Conservation (phyloP, 2,888 invertebrate species). For the Beris chalybata region DNA sequence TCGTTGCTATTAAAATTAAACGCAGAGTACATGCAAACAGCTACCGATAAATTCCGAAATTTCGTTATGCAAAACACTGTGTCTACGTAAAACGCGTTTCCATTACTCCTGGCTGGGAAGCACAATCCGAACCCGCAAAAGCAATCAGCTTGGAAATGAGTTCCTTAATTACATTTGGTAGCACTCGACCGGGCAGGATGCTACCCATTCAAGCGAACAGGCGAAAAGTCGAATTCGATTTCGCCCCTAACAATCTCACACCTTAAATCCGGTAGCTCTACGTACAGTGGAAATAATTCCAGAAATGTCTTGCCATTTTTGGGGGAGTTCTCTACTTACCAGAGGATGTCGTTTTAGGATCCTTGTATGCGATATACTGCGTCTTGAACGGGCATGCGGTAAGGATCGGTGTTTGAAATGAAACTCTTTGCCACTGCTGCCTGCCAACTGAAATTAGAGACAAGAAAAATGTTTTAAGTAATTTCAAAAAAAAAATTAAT, state of each 20-base stretch:
- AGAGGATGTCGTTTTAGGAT: constrained; percentile 87
- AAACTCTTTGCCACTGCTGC: constrained; percentile 81
- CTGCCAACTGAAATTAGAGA: constrained; percentile 72
- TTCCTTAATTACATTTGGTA: constrained; percentile 24
- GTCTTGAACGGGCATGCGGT: constrained; percentile 81
- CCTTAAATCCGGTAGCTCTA: not conserved
- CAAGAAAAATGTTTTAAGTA: constrained; percentile 34
- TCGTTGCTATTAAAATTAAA: too few species aligned
- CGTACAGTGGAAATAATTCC: too few species aligned
- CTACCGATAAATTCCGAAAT: too few species aligned
- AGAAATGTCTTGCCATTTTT: too few species aligned
- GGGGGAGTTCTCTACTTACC: constrained; percentile 67
- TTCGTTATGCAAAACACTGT: too few species aligned
- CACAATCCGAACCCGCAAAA: constrained; percentile 12
- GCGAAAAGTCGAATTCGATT: not conserved
- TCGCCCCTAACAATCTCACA: not conserved
- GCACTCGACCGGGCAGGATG: not conserved
- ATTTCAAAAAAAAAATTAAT: too few species aligned
- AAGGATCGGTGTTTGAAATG: constrained; percentile 93
- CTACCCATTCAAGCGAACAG: not conserved
- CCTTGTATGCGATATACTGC: constrained; percentile 87
- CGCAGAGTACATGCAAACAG: too few species aligned
- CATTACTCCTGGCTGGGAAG: too few species aligned
- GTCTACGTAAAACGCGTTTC: too few species aligned
- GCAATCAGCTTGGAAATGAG: constrained; percentile 29